Evolutionary conservation across 2,888 invertebrate genomes (phyloP), one percentile per base, ranked within the genome.

Genomic region (Leucophenga montana): DNA sequence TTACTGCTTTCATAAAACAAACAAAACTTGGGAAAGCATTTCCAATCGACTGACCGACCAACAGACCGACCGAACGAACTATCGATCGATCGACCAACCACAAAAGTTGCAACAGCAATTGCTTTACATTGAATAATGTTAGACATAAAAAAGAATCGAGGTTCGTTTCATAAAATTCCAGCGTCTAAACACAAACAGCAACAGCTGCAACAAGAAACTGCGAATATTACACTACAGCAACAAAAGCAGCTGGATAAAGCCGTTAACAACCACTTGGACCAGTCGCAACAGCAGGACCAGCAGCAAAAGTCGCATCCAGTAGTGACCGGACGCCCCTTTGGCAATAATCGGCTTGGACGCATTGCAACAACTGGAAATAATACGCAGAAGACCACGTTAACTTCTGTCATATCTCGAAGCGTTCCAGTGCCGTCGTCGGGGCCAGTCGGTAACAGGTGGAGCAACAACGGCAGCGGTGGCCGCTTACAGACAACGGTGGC

Each of bases 111-210:
- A 69, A 18, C 62, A 69, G 68, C 71, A 31, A 64, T 66, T 33
- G 53, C 14, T 70, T 57, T 65, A 31, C 22, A 56, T 72, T 74
- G 76, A 86, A 86, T 85, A 77, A 86, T 86, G 86, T 83, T 87
- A 86, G 86, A 86, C 79, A 78, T 84, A 79, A 86, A 84, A 78
- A 87, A 86, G 74, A 73, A 66, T 64, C 81, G 80, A 82, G 86
- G 85, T 73, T 77, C 75, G 78, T 85, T 83, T 82, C 79, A 85
- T 74, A 86, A 86, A 82, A 80, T 84, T 79, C 81, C 86, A 80
- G 73, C 78, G 73, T 77, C 83, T n/a, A 86, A 86, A 76, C 75
- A 77, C 75, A 78, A 73, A 20, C 62, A 73, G 74, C 84, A 73
- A 8, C 75, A 71, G 8, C 73, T 74, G 61, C 70, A 57, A 68